phyloP scores from a whole-genome alignment of 2,888 invertebrate genomes.

The Dendrolimus pini region DNA sequence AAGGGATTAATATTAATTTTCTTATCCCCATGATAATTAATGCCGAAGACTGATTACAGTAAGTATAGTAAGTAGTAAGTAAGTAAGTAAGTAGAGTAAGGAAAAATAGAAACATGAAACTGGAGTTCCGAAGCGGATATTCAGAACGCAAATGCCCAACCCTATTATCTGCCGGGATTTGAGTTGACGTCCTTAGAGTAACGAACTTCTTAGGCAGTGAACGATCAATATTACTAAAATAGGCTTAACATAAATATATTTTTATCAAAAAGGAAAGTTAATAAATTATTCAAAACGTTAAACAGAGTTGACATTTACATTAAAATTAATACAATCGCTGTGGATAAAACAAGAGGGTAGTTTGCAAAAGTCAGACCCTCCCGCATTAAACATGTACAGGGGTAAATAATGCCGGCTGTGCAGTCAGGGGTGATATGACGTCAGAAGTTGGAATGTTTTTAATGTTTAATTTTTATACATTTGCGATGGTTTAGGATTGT shows the following conservation, averaged over 20 bases:
- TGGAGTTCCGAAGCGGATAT: no score
- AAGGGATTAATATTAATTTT: no score
- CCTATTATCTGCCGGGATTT: no score
- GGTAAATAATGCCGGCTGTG: not conserved
- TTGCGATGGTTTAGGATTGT: not conserved
- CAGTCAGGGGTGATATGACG: not conserved
- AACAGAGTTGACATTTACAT: constrained; percentile 1
- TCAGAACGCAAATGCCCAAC: no score
- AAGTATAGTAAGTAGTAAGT: no score
- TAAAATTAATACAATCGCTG: constrained; percentile 1
- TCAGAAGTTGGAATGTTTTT: constrained; percentile 2
- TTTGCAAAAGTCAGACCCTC: not conserved
- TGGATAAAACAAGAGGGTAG: not conserved
- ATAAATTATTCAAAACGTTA: not conserved
- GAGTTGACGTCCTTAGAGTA: no score
- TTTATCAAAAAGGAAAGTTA: not conserved
- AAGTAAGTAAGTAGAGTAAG: no score
- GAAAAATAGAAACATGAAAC: no score
- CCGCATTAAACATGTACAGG: constrained; percentile 3
- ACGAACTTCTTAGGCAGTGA: no score
- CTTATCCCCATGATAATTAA: no score
- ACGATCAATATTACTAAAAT: no score
- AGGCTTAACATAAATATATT: not conserved
- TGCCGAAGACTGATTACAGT: no score
- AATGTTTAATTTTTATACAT: constrained; percentile 5